These are phyloP conservation scores for Tenualosa ilisha DNA, from an alignment of 2,797 vertebrate genomes.

Conservation along the genomic window DNA sequence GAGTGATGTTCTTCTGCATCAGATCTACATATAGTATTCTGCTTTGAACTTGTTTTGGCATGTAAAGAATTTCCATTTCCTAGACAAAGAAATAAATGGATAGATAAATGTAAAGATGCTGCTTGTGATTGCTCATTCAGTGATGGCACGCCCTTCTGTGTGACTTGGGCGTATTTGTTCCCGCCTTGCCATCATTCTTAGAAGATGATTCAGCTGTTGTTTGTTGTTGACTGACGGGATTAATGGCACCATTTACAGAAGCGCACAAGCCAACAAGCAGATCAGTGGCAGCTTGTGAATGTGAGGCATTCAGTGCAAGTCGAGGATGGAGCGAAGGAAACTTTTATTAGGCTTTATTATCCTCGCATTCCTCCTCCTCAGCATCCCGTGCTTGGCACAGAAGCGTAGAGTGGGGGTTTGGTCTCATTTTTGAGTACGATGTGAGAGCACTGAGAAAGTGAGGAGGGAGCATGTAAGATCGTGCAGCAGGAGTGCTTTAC, in stretches of 20 bases:
- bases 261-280: slow-evolving; percentile 42
- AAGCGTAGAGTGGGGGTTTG: slow-evolving; percentile 54
- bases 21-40: too few species aligned
- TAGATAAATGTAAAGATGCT: slow-evolving; percentile 30
- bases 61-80: neutral
- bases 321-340: slow-evolving; percentile 48
- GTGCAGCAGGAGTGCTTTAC: slow-evolving; percentile 39
- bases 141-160: slow-evolving; percentile 37
- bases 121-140: slow-evolving; percentile 57
- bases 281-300: slow-evolving; percentile 63
- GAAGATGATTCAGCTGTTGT: slow-evolving; percentile 54
- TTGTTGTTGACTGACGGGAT: slow-evolving; percentile 62
- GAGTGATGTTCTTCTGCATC: too few species aligned
- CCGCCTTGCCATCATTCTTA: slow-evolving; percentile 38
- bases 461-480: slow-evolving; percentile 8
- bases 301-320: slow-evolving; percentile 53
- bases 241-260: slow-evolving; percentile 57
- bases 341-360: slow-evolving; percentile 64
- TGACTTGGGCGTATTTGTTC: slow-evolving; percentile 45
- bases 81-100: neutral
- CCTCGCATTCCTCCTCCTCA: slow-evolving; percentile 53
- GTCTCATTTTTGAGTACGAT: slow-evolving; percentile 51
- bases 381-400: slow-evolving; percentile 44
- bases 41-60: neutral
- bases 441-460: slow-evolving; percentile 28